These are phyloP conservation scores for Scartelaos histophorus DNA, from an alignment of 2,113 vertebrate species.

Conservation along the genomic window DNA sequence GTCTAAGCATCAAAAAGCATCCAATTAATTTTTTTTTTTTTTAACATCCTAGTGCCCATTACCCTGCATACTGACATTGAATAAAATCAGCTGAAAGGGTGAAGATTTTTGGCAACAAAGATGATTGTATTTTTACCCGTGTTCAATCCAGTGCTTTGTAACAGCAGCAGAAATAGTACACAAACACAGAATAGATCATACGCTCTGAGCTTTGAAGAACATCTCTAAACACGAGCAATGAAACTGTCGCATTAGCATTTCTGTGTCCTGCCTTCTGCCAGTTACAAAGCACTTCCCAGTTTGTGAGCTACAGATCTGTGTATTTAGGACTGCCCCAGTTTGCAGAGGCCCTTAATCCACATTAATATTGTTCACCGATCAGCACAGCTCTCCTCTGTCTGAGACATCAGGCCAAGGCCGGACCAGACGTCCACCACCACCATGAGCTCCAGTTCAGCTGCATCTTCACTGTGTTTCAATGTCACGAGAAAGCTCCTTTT, in stretches of 20 bases:
- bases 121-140: background rate
- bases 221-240: background rate
- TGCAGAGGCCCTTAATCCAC: slow-evolving; percentile 28
- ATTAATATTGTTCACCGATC: slow-evolving; percentile 21
- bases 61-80: too few relatives aligned
- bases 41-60: too few relatives aligned
- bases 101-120: too few relatives aligned
- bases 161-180: background rate
- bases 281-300: slow-evolving; percentile 14
- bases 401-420: slow-evolving; percentile 26
- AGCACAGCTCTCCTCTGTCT: slow-evolving; percentile 9
- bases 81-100: too few relatives aligned
- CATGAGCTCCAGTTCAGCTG: slow-evolving; percentile 25
- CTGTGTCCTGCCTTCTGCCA: slow-evolving; percentile 1
- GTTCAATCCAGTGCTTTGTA: background rate
- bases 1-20: too few relatives aligned
- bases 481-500: slow-evolving; percentile 15
- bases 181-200: background rate
- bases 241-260: background rate
- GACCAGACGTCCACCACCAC: background rate
- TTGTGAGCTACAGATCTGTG: slow-evolving; percentile 7
- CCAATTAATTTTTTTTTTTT: too few relatives aligned
- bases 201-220: background rate
- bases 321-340: slow-evolving; percentile 14
- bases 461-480: slow-evolving; percentile 16